A percentile compares a stretch with the other conserved stretches of the same genome.
Evolutionary conservation across 92 coral and sea anemone species (phyloP).

Genomic region (Epizoanthus stellaris): DNA sequence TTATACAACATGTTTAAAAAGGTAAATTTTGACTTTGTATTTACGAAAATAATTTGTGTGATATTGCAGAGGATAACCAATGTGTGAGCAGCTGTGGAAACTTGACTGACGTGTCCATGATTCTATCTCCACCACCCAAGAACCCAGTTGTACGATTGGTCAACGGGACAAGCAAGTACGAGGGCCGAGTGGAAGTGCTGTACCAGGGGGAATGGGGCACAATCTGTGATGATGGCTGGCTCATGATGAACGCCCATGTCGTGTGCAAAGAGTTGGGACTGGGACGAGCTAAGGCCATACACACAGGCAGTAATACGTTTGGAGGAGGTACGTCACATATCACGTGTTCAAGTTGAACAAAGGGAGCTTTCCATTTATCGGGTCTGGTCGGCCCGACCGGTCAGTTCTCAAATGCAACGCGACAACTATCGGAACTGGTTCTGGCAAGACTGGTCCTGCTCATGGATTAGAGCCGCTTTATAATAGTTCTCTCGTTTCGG

Average conservation of each 20-base stretch:
- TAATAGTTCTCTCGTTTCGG: too few relatives aligned
- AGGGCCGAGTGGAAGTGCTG: constrained; percentile 88
- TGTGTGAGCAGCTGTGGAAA: constrained; percentile 62
- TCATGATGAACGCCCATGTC: constrained; percentile 59
- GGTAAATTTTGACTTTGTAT: too few relatives aligned
- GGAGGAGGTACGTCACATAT: constrained; percentile 65
- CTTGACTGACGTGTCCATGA: constrained; percentile 61
- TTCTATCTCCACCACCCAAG: constrained; percentile 70
- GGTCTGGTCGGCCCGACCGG: too few relatives aligned
- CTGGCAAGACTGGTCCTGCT: too few relatives aligned
- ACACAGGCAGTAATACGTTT: constrained; percentile 51
- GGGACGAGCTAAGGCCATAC: constrained; percentile 71
- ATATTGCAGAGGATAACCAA: constrained; percentile 51
- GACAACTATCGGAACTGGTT: too few relatives aligned
- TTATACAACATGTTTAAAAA: too few relatives aligned
- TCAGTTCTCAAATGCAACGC: too few relatives aligned
- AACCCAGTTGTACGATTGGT: constrained; percentile 77
- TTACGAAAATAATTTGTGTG: neutral
- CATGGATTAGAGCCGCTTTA: too few relatives aligned
- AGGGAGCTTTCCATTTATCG: too few relatives aligned
- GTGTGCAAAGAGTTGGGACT: constrained; percentile 86
- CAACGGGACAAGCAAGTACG: constrained; percentile 72
- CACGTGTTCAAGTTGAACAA: too few relatives aligned
- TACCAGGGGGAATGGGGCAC: constrained; percentile 87
- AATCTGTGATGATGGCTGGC: constrained; percentile 87